Evolutionary conservation across 2,113 vertebrate species (phyloP).

Genomic region (Psittacara wagleri): DNA sequence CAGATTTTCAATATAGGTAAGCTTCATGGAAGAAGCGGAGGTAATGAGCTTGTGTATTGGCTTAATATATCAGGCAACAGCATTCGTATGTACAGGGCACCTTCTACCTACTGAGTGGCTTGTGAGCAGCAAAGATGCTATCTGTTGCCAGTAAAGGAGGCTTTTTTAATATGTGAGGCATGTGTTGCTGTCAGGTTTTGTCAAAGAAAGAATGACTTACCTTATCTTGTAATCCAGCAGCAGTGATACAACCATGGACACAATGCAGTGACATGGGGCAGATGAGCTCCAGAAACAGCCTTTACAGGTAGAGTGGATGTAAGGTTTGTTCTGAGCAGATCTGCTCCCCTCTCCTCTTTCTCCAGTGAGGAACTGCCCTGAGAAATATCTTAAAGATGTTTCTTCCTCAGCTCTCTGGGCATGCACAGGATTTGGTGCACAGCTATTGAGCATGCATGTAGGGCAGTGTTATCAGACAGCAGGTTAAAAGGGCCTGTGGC

Average conservation of each 20-base stretch:
- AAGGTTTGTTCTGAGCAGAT: not conserved
- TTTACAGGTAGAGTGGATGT: not conserved
- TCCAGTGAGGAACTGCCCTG: not conserved
- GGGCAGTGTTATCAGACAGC: not conserved
- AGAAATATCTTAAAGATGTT: not conserved
- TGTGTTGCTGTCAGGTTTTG: constrained; percentile 1
- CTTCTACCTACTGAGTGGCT: not conserved
- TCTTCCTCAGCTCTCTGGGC: not conserved
- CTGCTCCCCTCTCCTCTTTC: not conserved
- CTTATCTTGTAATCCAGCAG: not conserved
- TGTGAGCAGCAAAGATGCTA: constrained; percentile 8
- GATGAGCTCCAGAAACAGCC: not conserved
- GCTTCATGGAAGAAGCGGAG: not conserved
- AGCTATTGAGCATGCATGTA: accelerated
- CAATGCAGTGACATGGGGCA: accelerated
- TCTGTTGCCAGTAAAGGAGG: not conserved
- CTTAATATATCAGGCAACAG: constrained; percentile 51
- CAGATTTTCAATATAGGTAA: constrained; percentile 51
- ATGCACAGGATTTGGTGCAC: accelerated
- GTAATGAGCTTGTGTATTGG: constrained; percentile 56
- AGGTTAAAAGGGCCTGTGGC: not conserved
- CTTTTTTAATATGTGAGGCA: not conserved
- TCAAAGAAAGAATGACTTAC: not conserved
- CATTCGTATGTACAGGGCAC: not conserved
- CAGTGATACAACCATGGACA: not conserved